phyloP scores from a whole-genome alignment of 2,113 vertebrate species.

The Oncorhynchus kisutch region DNA sequence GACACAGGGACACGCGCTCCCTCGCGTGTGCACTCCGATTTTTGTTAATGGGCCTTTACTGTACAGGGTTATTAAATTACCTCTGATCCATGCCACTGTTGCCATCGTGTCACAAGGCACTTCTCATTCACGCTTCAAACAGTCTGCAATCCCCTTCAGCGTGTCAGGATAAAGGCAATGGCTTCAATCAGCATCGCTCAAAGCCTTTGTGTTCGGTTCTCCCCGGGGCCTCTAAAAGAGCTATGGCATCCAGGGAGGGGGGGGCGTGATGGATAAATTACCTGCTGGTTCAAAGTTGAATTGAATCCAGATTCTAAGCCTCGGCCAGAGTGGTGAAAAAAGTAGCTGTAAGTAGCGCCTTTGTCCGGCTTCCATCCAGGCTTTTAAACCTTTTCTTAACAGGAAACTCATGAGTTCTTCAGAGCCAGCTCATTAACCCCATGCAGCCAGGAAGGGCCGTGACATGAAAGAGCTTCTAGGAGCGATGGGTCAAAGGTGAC shows the following conservation, averaged over 20 bases:
- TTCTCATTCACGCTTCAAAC: slow-evolving; percentile 33
- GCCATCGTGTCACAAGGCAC: slow-evolving; percentile 24
- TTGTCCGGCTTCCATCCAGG: slow-evolving; percentile 16
- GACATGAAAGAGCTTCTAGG: slow-evolving; percentile 46
- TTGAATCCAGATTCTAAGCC: slow-evolving; percentile 34
- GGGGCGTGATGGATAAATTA: slow-evolving; percentile 18
- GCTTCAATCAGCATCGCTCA: slow-evolving; percentile 42
- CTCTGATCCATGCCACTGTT: slow-evolving; percentile 7
- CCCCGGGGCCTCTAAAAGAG: neutral
- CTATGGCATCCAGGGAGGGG: neutral
- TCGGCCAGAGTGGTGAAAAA: neutral
- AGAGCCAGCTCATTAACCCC: slow-evolving; percentile 62
- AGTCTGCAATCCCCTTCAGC: slow-evolving; percentile 39
- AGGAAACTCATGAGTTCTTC: slow-evolving; percentile 37
- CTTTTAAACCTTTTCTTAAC: slow-evolving; percentile 21
- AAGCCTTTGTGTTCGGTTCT: slow-evolving; percentile 25
- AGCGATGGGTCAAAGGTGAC: slow-evolving; percentile 40
- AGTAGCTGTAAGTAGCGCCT: slow-evolving; percentile 14
- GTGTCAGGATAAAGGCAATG: slow-evolving; percentile 35
- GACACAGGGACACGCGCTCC: neutral
- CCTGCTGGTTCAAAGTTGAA: slow-evolving; percentile 45
- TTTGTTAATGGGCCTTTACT: slow-evolving; percentile 29
- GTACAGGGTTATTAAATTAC: neutral
- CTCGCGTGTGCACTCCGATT: neutral
- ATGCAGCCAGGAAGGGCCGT: slow-evolving; percentile 21